phyloP scores from a whole-genome alignment of 2,888 invertebrate genomes.

The Lasioglossum oenotherae region DNA sequence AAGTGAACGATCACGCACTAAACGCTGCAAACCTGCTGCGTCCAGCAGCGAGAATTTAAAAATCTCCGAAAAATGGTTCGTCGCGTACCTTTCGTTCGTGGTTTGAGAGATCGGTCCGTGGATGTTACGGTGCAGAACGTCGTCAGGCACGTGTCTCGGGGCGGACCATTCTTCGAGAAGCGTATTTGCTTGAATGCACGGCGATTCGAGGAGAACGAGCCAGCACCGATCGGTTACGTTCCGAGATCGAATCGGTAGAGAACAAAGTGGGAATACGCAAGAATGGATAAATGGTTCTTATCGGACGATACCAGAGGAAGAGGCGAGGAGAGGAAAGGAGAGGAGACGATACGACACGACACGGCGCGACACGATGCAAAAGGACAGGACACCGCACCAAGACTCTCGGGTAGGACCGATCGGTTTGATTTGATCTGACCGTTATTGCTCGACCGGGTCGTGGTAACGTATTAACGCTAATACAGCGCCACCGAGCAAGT shows the following conservation, averaged over 20 bases:
- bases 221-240: background rate
- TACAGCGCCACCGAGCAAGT: slow-evolving; percentile 76
- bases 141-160: slow-evolving; percentile 20
- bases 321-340: background rate
- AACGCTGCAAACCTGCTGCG: background rate
- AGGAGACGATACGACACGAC: background rate
- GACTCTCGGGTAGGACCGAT: background rate
- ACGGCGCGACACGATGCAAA: background rate
- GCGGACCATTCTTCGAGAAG: slow-evolving; percentile 6
- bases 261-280: background rate
- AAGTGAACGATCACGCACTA: background rate
- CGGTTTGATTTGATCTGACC: slow-evolving; percentile 23
- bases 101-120: background rate
- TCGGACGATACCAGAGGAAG: background rate
- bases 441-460: slow-evolving; percentile 52
- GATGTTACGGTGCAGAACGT: background rate
- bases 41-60: background rate
- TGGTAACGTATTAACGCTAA: slow-evolving; percentile 68
- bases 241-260: background rate
- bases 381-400: background rate
- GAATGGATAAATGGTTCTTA: background rate
- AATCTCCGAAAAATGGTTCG: background rate
- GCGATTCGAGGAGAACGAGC: background rate
- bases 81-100: slow-evolving; percentile 16
- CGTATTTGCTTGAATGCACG: background rate